Base-by-base conservation (phyloP, 2,888 invertebrate genomes). In the Heteropelma amictum region DNA sequence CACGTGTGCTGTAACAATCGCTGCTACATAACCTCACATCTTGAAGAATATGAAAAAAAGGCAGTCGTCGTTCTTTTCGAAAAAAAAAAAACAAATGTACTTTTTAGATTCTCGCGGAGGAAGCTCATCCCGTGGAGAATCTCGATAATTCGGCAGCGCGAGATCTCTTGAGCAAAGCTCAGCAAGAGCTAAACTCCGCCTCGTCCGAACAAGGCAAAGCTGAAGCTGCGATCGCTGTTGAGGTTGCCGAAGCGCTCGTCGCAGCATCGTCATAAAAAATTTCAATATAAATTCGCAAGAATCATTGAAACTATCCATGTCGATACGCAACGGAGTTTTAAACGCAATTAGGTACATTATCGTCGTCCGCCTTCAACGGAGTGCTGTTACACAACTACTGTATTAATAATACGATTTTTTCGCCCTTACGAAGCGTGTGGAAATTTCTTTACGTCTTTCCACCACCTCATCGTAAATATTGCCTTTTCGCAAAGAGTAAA, bases 241-340 rank as follows among this genome's bases (percentile, higher is more conserved):
- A 99, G 91, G 97, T 98, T 63, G 97, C 95, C 60, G 98, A 98
- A 90, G 97, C 97, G 81, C 92, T 99, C 82, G 94, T 97, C 64
- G 96, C 96, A 90, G 98, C 98, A 77, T 92, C 93, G 72, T 90
- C 91, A 89, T 93, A 92, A 91, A 79, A 7, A 14, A 23, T 58
- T 17, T 0, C 2, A 49, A 17, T 33, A 35, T 73, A 30, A 54
- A 68, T 65, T 65, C 26, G 28, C 54, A n/a, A n/a, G n/a, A n/a
- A n/a, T n/a, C n/a, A n/a, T n/a, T n/a, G n/a, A n/a, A n/a, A n/a
- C n/a, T n/a, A n/a, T n/a, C n/a, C n/a, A n/a, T n/a, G n/a, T n/a
- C n/a, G n/a, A n/a, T n/a, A n/a, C n/a, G n/a, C n/a, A n/a, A n/a
- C n/a, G n/a, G n/a, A n/a, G n/a, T n/a, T n/a, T n/a, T n/a, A n/a